Evolutionary conservation across 2,888 invertebrate species (phyloP).

Genomic region (Prosopocoilus inquinatus): DNA sequence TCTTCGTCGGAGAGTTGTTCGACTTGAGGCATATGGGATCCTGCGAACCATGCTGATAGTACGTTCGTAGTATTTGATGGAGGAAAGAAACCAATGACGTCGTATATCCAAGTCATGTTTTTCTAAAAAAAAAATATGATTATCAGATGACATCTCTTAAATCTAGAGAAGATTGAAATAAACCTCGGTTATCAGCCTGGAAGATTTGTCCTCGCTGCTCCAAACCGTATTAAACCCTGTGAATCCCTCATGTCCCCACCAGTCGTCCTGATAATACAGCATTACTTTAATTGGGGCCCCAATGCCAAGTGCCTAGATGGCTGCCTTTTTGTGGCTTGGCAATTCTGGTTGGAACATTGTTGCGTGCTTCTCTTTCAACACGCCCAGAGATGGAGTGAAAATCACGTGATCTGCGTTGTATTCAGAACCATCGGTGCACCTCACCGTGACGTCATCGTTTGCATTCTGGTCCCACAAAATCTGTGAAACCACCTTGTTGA

Average conservation of each 20-base stretch:
- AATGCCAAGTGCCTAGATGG: conserved; percentile 59
- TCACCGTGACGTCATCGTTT: conserved; percentile 42
- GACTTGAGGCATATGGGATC: conserved; percentile 60
- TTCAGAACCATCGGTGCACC: conserved; percentile 51
- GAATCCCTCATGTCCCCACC: conserved; percentile 55
- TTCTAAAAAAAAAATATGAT: conserved; percentile 33
- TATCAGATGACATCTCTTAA: background rate
- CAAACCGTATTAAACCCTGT: conserved; percentile 54
- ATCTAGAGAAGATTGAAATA: too few species aligned
- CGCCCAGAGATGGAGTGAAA: conserved; percentile 65
- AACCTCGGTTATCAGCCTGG: conserved; percentile 34
- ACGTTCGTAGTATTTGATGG: conserved; percentile 60
- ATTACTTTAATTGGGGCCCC: conserved; percentile 66
- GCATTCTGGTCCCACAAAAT: conserved; percentile 22
- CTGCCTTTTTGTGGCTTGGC: conserved; percentile 52
- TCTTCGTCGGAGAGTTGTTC: conserved; percentile 58
- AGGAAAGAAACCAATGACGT: conserved; percentile 61
- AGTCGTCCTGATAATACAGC: conserved; percentile 57
- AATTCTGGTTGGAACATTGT: conserved; percentile 56
- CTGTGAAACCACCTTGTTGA: conserved; percentile 26
- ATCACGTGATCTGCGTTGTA: conserved; percentile 62
- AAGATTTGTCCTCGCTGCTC: conserved; percentile 47
- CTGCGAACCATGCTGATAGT: conserved; percentile 67
- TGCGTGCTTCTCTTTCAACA: conserved; percentile 57
- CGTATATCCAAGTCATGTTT: conserved; percentile 57